These are phyloP conservation scores for Trachops cirrhosus DNA, from an alignment of 2,797 vertebrate species.

Conservation along the genomic window DNA sequence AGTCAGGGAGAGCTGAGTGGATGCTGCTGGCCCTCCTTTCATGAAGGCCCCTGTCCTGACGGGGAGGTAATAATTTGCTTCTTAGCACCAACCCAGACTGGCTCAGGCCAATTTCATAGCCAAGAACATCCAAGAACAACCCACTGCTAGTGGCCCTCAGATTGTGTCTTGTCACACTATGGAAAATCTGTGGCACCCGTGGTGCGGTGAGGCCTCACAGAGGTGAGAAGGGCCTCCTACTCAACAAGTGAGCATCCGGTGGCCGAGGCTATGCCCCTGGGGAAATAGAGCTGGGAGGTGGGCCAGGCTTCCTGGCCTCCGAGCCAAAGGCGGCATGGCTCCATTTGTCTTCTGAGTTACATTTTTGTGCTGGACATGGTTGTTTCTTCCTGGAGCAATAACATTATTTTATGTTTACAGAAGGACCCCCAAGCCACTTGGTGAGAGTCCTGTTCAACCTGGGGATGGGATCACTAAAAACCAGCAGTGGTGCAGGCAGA, in stretches of 20 bases:
- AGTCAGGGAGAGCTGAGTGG: neutral
- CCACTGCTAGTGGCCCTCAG: neutral
- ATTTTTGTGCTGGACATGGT: accelerated
- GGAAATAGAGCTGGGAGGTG: neutral
- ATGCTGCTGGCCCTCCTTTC: accelerated
- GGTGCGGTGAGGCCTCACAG: neutral
- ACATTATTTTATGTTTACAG: neutral
- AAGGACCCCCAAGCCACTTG: neutral
- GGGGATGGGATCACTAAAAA: neutral
- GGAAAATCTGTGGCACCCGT: neutral
- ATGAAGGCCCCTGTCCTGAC: neutral
- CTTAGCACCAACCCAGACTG: neutral
- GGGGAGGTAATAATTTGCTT: neutral
- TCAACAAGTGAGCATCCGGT: neutral
- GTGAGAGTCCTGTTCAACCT: neutral
- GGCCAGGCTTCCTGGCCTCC: neutral
- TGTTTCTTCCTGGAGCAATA: accelerated
- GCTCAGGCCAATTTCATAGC: neutral
- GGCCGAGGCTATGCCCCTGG: neutral
- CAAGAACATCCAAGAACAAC: neutral
- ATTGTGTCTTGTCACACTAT: neutral
- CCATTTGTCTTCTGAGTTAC: neutral
- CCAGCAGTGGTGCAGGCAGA: accelerated
- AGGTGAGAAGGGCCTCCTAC: neutral
- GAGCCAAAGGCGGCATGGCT: neutral